Evolutionary conservation across 2,888 invertebrate genomes (phyloP).

Genomic region (Leptarthrus brevirostris): DNA sequence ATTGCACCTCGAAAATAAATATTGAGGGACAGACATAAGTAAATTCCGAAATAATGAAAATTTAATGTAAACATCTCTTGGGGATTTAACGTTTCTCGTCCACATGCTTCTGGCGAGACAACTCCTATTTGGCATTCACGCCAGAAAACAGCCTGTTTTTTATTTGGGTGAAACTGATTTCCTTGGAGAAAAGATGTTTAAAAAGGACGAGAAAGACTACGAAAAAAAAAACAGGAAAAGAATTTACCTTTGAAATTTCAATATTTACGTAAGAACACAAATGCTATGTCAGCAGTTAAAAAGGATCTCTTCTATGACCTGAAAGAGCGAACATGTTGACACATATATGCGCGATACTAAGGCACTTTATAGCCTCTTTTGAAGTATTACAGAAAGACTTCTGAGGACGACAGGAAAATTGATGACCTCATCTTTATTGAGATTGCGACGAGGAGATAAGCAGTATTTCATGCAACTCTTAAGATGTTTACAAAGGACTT

Average conservation of each 20-base stretch:
- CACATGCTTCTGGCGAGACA: too few species aligned
- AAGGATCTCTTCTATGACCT: neutral
- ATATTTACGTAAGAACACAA: slow-evolving; percentile 11
- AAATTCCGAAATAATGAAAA: too few species aligned
- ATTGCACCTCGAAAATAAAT: too few species aligned
- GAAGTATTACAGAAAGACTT: neutral
- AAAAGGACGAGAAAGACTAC: too few species aligned
- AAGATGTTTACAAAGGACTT: slow-evolving; percentile 28
- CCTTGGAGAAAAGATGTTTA: too few species aligned
- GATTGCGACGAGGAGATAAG: slow-evolving; percentile 33
- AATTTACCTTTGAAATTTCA: slow-evolving; percentile 15
- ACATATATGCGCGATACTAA: neutral
- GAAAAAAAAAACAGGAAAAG: neutral
- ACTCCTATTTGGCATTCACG: too few species aligned
- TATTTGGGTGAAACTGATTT: too few species aligned
- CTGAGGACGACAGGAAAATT: slow-evolving; percentile 40
- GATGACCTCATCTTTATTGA: slow-evolving; percentile 34
- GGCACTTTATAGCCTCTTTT: neutral
- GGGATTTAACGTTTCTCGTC: too few species aligned
- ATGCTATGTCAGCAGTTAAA: too few species aligned
- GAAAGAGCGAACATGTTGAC: neutral
- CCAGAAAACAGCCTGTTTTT: too few species aligned
- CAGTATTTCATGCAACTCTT: slow-evolving; percentile 17
- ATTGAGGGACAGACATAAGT: too few species aligned
- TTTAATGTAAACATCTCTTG: too few species aligned